These are phyloP conservation scores for Doris montereyensis DNA, from an alignment of 2,888 invertebrate species.

Conservation along the genomic window DNA sequence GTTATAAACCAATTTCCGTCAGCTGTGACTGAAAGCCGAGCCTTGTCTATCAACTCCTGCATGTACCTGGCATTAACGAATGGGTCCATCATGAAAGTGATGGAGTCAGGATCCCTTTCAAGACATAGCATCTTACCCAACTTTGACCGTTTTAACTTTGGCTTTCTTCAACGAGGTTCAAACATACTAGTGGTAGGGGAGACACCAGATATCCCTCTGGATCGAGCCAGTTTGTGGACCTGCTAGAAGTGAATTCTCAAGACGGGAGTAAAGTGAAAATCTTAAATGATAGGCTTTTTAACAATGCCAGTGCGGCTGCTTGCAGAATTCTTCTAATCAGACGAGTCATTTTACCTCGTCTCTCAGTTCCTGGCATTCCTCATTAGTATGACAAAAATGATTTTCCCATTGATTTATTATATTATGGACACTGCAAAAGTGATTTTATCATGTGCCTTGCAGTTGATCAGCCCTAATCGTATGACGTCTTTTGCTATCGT, in stretches of 20 bases:
- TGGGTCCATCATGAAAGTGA: slow-evolving; percentile 47
- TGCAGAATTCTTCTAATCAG: slow-evolving; percentile 48
- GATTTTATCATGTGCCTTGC: too few species aligned
- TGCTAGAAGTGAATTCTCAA: slow-evolving; percentile 45
- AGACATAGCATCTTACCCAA: slow-evolving; percentile 45
- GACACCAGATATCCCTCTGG: slow-evolving; percentile 51
- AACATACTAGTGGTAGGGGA: slow-evolving; percentile 47
- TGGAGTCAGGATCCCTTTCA: slow-evolving; percentile 46
- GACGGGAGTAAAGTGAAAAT: slow-evolving; percentile 41
- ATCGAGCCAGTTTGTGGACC: slow-evolving; percentile 47
- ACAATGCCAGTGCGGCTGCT: slow-evolving; percentile 47
- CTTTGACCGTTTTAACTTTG: slow-evolving; percentile 52
- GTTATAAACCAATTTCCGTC: slow-evolving; percentile 45
- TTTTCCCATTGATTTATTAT: too few species aligned
- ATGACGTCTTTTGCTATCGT: too few species aligned
- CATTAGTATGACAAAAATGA: too few species aligned
- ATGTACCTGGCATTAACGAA: slow-evolving; percentile 47
- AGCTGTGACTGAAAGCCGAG: slow-evolving; percentile 48
- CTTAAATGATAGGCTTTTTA: slow-evolving; percentile 44
- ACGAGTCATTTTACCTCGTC: slow-evolving; percentile 41
- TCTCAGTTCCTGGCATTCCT: slow-evolving; percentile 40
- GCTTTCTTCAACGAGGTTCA: slow-evolving; percentile 42
- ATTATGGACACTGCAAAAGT: too few species aligned
- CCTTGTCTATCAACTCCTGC: slow-evolving; percentile 44
- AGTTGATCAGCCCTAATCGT: too few species aligned